Conservation (phyloP, 2,888 invertebrate species). For the Lithosia quadra region DNA sequence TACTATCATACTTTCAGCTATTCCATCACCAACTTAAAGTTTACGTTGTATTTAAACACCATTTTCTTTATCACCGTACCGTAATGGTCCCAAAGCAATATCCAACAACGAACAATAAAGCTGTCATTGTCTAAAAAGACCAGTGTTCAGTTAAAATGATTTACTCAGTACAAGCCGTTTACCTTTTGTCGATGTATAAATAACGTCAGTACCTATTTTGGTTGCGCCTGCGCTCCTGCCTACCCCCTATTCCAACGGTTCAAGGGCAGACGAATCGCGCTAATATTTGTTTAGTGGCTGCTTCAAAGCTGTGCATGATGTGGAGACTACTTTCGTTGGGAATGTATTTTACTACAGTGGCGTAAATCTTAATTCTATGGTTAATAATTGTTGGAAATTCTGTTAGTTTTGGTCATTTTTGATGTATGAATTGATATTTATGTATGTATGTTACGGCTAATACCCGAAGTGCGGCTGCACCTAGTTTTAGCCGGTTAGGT, state of each 20-base stretch:
- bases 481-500: too few relatives aligned
- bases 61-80: background rate
- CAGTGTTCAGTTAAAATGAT: conserved; percentile 40
- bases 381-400: background rate
- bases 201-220: conserved; percentile 39
- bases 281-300: conserved; percentile 59
- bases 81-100: background rate
- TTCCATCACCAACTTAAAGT: background rate
- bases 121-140: conserved; percentile 20
- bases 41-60: background rate
- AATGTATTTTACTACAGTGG: background rate
- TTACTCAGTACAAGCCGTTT: conserved; percentile 40
- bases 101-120: conserved; percentile 15
- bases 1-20: background rate
- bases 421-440: too few relatives aligned
- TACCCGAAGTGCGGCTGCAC: too few relatives aligned
- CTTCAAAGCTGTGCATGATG: conserved; percentile 24
- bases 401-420: too few relatives aligned
- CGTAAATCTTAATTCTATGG: background rate
- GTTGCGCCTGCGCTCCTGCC: conserved; percentile 26
- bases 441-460: too few relatives aligned
- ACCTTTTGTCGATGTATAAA: conserved; percentile 47
- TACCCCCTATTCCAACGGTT: conserved; percentile 43
- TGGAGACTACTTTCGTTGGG: background rate
- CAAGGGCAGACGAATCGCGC: conserved; percentile 58